These are phyloP conservation scores for Nylanderia fulva DNA, from an alignment of 1,140 invertebrate species.

Conservation along the genomic window DNA sequence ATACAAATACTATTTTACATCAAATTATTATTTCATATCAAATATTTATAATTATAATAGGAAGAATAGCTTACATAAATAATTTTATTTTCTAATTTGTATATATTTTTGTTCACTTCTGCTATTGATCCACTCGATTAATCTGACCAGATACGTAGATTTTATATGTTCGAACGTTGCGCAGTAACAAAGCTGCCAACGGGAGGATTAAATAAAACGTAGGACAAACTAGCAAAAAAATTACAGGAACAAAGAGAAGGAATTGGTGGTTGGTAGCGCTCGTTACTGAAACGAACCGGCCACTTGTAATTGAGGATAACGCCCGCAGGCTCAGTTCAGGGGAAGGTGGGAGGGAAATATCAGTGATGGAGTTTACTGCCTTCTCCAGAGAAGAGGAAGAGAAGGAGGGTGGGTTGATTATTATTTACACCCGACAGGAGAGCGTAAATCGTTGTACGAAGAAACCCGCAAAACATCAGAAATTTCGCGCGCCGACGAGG, in stretches of 20 bases:
- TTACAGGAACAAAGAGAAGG: conserved; percentile 12
- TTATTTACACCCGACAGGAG: conserved; percentile 77
- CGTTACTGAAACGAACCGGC: conserved; percentile 70
- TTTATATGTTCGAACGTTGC: conserved; percentile 20
- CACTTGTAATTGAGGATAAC: conserved; percentile 70
- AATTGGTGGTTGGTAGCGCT: conserved; percentile 57
- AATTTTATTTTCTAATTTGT: neutral
- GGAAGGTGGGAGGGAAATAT: conserved; percentile 50
- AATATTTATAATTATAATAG: neutral
- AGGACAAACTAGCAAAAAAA: conserved; percentile 46
- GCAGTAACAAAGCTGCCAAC: conserved; percentile 32
- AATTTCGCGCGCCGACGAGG: conserved; percentile 30
- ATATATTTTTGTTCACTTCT: neutral
- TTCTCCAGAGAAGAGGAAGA: neutral
- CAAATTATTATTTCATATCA: neutral
- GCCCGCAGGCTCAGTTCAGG: conserved; percentile 12
- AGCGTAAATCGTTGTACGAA: conserved; percentile 74
- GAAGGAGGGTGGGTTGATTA: conserved; percentile 71
- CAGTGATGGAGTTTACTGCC: conserved; percentile 63
- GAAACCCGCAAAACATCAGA: conserved; percentile 59
- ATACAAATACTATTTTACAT: neutral
- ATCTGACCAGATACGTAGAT: conserved; percentile 26
- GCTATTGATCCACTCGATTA: conserved; percentile 36
- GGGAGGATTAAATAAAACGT: conserved; percentile 26
- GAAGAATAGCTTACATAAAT: neutral